A percentile compares a stretch with the other conserved stretches of the same genome.
Conservation (phyloP, 2,797 vertebrate species). For the Vultur gryphus region DNA sequence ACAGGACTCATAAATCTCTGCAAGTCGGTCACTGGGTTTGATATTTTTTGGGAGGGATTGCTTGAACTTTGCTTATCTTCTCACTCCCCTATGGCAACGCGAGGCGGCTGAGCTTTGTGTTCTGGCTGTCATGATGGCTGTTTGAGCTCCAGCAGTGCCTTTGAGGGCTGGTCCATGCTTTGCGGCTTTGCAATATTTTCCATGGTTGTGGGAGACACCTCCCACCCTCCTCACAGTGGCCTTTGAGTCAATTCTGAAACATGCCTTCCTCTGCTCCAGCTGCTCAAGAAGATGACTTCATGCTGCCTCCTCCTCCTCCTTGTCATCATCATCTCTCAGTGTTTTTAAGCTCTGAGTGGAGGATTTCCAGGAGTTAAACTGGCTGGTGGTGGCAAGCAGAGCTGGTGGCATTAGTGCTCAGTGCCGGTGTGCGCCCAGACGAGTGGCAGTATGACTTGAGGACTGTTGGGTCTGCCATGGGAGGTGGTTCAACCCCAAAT, state of each 20-base stretch:
- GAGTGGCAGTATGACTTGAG: background rate
- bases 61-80: background rate
- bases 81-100: rapidly evolving
- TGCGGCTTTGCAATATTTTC: background rate
- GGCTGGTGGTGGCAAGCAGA: background rate
- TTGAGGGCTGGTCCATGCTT: background rate
- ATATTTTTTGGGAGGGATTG: background rate
- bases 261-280: background rate
- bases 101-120: background rate
- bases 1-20: background rate
- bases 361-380: background rate
- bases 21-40: rapidly evolving
- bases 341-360: background rate
- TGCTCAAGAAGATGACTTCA: background rate
- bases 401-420: background rate
- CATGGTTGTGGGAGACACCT: background rate
- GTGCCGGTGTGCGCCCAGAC: background rate
- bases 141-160: background rate
- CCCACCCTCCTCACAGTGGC: background rate
- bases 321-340: rapidly evolving
- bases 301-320: background rate
- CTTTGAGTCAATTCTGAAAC: background rate
- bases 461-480: background rate
- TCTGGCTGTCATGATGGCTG: rapidly evolving
- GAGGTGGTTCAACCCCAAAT: background rate